phyloP scores from a whole-genome alignment of 2,888 invertebrate species.

The Scaptomyza cyrtandrae region DNA sequence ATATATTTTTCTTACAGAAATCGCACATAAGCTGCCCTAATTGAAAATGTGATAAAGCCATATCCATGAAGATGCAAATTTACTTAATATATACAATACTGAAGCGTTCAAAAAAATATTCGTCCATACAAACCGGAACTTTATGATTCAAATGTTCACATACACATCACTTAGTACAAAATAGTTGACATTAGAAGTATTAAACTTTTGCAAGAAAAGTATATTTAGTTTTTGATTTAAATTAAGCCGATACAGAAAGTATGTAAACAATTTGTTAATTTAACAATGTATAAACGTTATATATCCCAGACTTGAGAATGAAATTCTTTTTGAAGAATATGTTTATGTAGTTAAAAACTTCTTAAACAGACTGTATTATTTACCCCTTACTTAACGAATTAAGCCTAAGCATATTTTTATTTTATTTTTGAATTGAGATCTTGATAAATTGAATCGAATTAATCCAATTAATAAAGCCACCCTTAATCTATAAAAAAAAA shows the following conservation, averaged over 20 bases:
- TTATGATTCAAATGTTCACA: neutral
- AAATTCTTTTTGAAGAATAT: neutral
- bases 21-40: slow-evolving; percentile 52
- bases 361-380: neutral
- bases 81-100: neutral
- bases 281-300: neutral
- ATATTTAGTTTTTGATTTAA: neutral
- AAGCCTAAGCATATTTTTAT: too few species aligned
- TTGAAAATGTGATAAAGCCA: neutral
- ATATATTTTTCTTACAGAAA: slow-evolving; percentile 42
- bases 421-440: too few species aligned
- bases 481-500: too few species aligned
- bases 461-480: too few species aligned
- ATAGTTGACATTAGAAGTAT: neutral
- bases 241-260: neutral
- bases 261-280: neutral
- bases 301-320: neutral
- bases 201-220: neutral
- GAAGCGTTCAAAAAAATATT: neutral
- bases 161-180: slow-evolving; percentile 4
- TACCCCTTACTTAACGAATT: too few species aligned
- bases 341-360: too few species aligned
- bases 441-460: too few species aligned
- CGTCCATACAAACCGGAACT: too few species aligned
- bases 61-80: neutral